A percentile compares a stretch with the other conserved stretches of the same genome.
These are phyloP conservation scores for Oncorhynchus kisutch DNA, from an alignment of 2,113 vertebrate genomes.

Conservation along the genomic window DNA sequence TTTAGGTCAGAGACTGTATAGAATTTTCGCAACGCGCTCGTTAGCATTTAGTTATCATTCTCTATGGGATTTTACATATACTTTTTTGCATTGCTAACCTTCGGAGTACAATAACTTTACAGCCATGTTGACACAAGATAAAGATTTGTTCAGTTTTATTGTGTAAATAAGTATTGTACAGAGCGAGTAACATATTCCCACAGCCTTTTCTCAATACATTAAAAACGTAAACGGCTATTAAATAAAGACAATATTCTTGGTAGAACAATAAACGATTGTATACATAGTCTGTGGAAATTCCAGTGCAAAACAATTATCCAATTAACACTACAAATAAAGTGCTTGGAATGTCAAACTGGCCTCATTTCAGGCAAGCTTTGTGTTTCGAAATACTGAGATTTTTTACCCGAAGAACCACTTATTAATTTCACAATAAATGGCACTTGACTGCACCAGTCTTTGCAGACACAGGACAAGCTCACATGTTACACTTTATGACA, in stretches of 20 bases:
- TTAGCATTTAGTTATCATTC: too few species aligned
- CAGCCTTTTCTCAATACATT: constrained; percentile 48
- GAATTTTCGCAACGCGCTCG: too few species aligned
- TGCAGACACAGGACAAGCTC: not conserved
- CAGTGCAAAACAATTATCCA: constrained; percentile 85
- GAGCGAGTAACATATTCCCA: constrained; percentile 66
- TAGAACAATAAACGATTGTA: constrained; percentile 65
- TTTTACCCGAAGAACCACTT: not conserved
- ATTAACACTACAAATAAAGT: constrained; percentile 85
- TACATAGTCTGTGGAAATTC: constrained; percentile 78
- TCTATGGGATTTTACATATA: too few species aligned
- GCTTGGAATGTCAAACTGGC: constrained; percentile 79
- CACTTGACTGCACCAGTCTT: not conserved
- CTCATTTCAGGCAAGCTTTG: not conserved
- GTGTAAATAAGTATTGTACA: constrained; percentile 51
- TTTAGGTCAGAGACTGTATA: too few species aligned
- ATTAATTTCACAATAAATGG: not conserved
- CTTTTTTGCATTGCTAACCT: too few species aligned
- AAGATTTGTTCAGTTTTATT: constrained; percentile 62
- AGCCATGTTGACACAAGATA: not conserved
- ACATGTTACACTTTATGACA: not conserved
- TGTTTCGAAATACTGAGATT: not conserved
- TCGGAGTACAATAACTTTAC: too few species aligned
- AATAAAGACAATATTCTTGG: constrained; percentile 64
- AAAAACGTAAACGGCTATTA: constrained; percentile 39